Percentiles rank a stretch among this genome's conserved stretches.
Conservation (phyloP, 2,888 invertebrate genomes). For the Napeogenes inachia region DNA sequence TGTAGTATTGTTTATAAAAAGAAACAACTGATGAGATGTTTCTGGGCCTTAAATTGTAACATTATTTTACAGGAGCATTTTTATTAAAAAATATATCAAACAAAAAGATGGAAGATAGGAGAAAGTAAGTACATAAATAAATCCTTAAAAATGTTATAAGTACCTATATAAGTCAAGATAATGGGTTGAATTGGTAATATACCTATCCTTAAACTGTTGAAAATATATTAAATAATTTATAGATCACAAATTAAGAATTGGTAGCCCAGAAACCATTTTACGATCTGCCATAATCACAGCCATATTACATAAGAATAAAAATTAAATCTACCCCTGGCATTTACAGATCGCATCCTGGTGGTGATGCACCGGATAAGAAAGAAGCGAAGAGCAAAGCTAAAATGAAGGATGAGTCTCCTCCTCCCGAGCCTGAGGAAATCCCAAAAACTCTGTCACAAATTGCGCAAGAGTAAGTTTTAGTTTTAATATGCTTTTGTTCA, state of each 20-base stretch:
- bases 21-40: conserved; percentile 14
- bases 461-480: conserved; percentile 36
- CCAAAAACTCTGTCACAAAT: conserved; percentile 48
- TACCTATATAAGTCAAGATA: too few relatives aligned
- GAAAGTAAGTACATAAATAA: conserved; percentile 39
- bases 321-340: background rate
- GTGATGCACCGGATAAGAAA: conserved; percentile 37
- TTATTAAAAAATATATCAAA: conserved; percentile 31
- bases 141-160: too few relatives aligned
- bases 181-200: too few relatives aligned
- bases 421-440: conserved; percentile 41
- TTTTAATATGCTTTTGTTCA: background rate
- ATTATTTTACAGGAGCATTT: background rate
- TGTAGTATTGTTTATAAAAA: background rate
- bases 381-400: conserved; percentile 34
- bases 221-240: too few relatives aligned
- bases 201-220: too few relatives aligned
- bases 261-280: too few relatives aligned
- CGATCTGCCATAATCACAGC: too few relatives aligned
- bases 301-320: background rate
- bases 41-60: background rate
- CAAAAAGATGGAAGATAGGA: conserved; percentile 37
- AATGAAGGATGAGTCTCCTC: conserved; percentile 28
- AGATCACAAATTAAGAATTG: too few relatives aligned
- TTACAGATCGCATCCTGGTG: conserved; percentile 34